Percentiles rank a stretch among this genome's conserved stretches.
phyloP scores from a whole-genome alignment of 2,888 invertebrate species.

The Litoditis marina region DNA sequence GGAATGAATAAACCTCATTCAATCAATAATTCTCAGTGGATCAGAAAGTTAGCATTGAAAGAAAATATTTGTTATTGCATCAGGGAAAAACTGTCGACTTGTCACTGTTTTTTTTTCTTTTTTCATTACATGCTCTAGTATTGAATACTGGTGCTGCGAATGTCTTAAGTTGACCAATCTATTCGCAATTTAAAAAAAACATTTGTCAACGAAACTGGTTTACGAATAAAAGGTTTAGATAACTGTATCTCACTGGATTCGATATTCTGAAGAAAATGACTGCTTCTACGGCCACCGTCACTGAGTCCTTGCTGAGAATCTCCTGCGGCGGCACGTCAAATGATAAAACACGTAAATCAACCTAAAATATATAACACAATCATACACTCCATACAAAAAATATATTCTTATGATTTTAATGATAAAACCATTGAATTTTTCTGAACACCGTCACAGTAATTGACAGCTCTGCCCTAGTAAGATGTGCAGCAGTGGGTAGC shows the following conservation, averaged over 20 bases:
- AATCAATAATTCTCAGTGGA: neutral
- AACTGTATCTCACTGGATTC: conserved; percentile 28
- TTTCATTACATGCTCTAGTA: no score
- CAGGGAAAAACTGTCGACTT: no score
- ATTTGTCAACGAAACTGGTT: no score
- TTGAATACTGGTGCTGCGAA: no score
- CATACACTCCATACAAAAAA: neutral
- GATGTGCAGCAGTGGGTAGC: no score
- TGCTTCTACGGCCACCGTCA: conserved; percentile 65
- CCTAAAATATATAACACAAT: conserved; percentile 38
- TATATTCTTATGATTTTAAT: no score
- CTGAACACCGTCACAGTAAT: no score
- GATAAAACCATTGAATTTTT: no score
- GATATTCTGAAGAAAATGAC: conserved; percentile 51
- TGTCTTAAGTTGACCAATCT: no score
- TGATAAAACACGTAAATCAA: conserved; percentile 70
- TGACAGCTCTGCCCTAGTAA: no score
- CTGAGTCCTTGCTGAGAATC: conserved; percentile 64
- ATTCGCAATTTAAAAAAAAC: no score
- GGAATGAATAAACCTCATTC: neutral
- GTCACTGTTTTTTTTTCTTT: no score
- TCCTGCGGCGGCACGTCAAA: conserved; percentile 96
- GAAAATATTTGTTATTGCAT: neutral
- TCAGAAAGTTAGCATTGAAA: neutral
- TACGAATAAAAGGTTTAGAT: neutral